phyloP scores from a whole-genome alignment of 2,888 invertebrate species.

The Odontothrips loti region DNA sequence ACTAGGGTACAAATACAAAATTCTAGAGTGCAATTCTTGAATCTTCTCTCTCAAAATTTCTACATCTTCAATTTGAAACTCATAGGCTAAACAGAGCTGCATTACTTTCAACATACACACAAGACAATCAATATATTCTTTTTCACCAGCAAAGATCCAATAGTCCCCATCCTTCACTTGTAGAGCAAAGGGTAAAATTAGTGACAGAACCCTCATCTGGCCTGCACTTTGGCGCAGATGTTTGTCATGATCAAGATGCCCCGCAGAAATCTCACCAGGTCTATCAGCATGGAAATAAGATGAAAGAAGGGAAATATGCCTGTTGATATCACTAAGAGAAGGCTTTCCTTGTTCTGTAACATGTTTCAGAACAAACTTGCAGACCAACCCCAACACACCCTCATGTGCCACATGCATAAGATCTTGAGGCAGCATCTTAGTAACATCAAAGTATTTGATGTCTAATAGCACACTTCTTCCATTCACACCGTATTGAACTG shows the following conservation, averaged over 20 bases:
- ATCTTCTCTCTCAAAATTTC: not conserved
- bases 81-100: not conserved
- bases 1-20: not conserved
- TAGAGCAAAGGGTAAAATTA: not conserved
- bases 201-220: not conserved
- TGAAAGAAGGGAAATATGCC: not conserved
- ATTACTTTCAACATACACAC: not conserved
- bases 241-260: no score
- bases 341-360: not conserved
- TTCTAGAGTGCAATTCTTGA: not conserved
- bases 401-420: not conserved
- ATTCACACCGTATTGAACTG: no score
- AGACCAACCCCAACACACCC: not conserved
- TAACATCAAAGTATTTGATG: no score
- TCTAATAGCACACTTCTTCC: no score
- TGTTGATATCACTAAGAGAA: not conserved
- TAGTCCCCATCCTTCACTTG: not conserved
- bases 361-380: not conserved
- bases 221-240: not conserved
- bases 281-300: not conserved
- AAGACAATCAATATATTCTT: not conserved
- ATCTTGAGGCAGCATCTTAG: no score
- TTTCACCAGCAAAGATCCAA: not conserved
- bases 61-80: not conserved
- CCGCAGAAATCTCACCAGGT: not conserved